Evolutionary conservation across 2,113 vertebrate species (phyloP), one percentile per base, ranked within the genome.

Genomic region (Clarias magur): DNA sequence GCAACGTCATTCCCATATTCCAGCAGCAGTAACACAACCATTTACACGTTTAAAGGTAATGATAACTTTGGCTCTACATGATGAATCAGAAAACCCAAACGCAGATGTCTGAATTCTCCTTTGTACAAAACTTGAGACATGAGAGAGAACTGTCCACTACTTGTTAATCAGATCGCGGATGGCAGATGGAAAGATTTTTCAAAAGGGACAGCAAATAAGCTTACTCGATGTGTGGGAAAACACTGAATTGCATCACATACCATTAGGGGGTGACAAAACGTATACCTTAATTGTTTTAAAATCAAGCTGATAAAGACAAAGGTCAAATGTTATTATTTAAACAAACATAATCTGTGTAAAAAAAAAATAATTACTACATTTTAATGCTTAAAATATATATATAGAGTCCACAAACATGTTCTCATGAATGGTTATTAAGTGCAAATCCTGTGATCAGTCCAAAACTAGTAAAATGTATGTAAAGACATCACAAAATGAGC

Each of bases 221-320:
- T 0, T 8, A 48, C 48, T 48, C 48, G 0, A 8, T 48, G 48
- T 48, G 48, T 48, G 48, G 48, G 42, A 7, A 7, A 48, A 48
- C 48, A 8, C 48, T 8, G 7, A 48, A 48, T 10, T 80, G 54
- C 3, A 9, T 23, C 56, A 34, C 30, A 60, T 60, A 34, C 56
- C 79, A 80, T 21, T 80, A 80, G 79, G 11, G 79, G 57, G 79
- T 13, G 30, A 80, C 30, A 62, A 80, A 62, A 1, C 78, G 30
- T 38, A 9, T 7, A 30, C 11, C 53, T 79, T 11, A 57, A 19
- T 57, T 10, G 73, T 48, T 76, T 79, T 16, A n/a, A 1, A 27
- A 13, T n/a, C 8, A n/a, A 54, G 5, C 0, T 15, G 23, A 23
- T 75, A 48, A 48, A 5, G 10, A 34, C 6, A 30, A 9, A 38